A percentile compares a stretch with the other conserved stretches of the same genome.
phyloP scores from a whole-genome alignment of 1,140 invertebrate genomes.

The Tetragnatha versicolor region DNA sequence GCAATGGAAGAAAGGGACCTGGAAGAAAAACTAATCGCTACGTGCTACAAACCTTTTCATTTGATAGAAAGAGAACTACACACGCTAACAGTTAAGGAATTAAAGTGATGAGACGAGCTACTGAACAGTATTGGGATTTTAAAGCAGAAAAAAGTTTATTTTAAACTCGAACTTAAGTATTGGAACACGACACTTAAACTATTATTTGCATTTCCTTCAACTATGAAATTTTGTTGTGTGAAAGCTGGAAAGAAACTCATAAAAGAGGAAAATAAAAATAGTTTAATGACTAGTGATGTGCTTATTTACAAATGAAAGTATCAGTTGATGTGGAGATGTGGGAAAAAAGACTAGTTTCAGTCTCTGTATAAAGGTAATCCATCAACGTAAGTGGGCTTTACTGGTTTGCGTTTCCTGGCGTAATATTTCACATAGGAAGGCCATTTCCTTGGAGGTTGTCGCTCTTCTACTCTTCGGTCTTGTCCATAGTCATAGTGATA shows the following conservation, averaged over 20 bases:
- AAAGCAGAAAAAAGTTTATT: not conserved
- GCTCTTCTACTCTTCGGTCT: not conserved
- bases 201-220: not conserved
- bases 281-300: not conserved
- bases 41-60: conserved; percentile 11
- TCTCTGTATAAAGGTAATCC: conserved; percentile 40
- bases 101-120: not conserved
- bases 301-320: conserved; percentile 1
- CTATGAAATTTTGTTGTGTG: not conserved
- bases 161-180: not conserved
- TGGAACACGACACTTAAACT: not conserved
- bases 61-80: conserved; percentile 13
- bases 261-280: not conserved
- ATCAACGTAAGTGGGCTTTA: conserved; percentile 7
- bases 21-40: not conserved
- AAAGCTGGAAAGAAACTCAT: not conserved
- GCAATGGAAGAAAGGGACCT: not conserved
- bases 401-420: conserved; percentile 21
- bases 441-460: not conserved
- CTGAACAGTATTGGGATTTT: not conserved
- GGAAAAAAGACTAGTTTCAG: not conserved
- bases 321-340: not conserved
- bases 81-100: not conserved
- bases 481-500: conserved; percentile 38
- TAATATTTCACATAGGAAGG: conserved; percentile 33